Conservation (phyloP, 2,888 invertebrate genomes). For the Pollenia griseotomentosa region DNA sequence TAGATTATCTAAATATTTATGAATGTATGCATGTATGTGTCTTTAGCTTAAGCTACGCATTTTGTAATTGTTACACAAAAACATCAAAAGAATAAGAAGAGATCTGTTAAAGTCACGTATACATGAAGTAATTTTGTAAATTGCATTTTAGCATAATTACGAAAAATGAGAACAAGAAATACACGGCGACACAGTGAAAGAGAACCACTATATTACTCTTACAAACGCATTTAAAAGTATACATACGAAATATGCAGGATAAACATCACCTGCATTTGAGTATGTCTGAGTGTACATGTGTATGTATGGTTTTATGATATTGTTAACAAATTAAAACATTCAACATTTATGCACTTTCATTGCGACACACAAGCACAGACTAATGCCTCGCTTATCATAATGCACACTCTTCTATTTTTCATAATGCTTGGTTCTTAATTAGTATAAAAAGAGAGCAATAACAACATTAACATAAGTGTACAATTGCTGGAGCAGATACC, state of each 20-base stretch:
- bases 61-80: background rate
- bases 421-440: conserved; percentile 25
- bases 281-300: background rate
- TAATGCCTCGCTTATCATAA: background rate
- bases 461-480: background rate
- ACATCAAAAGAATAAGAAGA: background rate
- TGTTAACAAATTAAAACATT: conserved; percentile 30
- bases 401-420: background rate
- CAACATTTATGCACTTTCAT: conserved; percentile 1
- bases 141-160: conserved; percentile 61
- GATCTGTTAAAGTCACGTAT: conserved; percentile 57
- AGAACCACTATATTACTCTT: background rate
- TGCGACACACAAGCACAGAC: background rate
- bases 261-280: background rate
- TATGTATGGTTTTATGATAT: conserved; percentile 10
- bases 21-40: background rate
- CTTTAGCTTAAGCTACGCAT: conserved; percentile 6
- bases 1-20: conserved; percentile 42
- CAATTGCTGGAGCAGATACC: conserved; percentile 36
- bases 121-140: conserved; percentile 59
- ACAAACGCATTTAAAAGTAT: too few relatives aligned
- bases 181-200: background rate
- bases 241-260: background rate
- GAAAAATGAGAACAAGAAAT: background rate
- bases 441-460: conserved; percentile 11